These are phyloP conservation scores for Seladonia tumulorum DNA, from an alignment of 2,888 invertebrate genomes.

Conservation along the genomic window DNA sequence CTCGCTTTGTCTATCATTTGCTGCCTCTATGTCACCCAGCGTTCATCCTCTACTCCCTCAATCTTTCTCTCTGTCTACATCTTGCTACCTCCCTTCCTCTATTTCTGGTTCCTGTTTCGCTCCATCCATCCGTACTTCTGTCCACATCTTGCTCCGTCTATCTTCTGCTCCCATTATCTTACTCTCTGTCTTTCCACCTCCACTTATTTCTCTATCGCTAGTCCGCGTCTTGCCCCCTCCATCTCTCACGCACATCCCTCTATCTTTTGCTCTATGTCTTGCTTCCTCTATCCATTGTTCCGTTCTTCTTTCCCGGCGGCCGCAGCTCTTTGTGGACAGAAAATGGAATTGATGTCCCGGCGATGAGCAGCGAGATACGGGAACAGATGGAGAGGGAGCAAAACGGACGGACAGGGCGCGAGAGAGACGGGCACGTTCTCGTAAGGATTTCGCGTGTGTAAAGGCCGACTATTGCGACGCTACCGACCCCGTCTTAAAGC, in stretches of 20 bases:
- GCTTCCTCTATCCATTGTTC: not conserved
- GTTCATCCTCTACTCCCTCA: too few species aligned
- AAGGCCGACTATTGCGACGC: not conserved
- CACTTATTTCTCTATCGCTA: too few species aligned
- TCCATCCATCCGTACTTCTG: too few species aligned
- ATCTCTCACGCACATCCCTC: too few species aligned
- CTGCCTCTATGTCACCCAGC: too few species aligned
- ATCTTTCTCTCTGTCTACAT: too few species aligned
- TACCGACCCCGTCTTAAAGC: not conserved
- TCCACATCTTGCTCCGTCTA: too few species aligned
- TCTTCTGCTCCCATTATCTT: too few species aligned
- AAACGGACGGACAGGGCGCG: not conserved
- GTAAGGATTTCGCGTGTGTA: constrained; percentile 17
- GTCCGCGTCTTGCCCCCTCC: too few species aligned
- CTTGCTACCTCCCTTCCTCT: too few species aligned
- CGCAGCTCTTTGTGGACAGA: constrained; percentile 46
- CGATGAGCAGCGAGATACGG: constrained; percentile 37
- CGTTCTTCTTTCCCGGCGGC: not conserved
- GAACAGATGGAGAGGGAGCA: not conserved
- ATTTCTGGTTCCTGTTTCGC: too few species aligned
- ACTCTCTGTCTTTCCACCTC: too few species aligned
- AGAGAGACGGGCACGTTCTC: not conserved
- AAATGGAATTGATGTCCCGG: constrained; percentile 69
- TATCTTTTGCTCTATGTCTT: not conserved
- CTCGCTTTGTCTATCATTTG: not conserved